A percentile compares a stretch with the other conserved stretches of the same genome.
Conservation (phyloP, 2,888 invertebrate species). For the Dioctria linearis region DNA sequence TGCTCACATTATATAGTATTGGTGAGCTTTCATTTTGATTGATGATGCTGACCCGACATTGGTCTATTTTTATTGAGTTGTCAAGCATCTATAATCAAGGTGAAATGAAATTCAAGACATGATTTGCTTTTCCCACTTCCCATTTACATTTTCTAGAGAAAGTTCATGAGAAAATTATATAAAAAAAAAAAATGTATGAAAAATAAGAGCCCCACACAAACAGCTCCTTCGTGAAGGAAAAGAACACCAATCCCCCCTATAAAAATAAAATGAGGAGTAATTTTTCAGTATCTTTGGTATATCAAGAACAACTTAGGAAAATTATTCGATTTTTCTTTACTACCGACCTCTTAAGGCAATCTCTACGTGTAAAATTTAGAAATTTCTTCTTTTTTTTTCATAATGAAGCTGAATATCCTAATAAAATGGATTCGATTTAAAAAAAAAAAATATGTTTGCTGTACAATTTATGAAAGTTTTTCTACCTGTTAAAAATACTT, state of each 20-base stretch:
- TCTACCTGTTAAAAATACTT: not conserved
- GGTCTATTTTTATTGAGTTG: conserved; percentile 57
- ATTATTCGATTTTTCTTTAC: conserved; percentile 44
- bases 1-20: conserved; percentile 47
- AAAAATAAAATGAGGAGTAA: conserved; percentile 53
- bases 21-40: conserved; percentile 54
- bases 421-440: not conserved
- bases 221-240: conserved; percentile 1
- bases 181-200: not conserved
- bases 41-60: conserved; percentile 52
- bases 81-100: conserved; percentile 54
- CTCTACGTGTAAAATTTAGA: not conserved
- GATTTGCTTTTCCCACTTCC: conserved; percentile 52
- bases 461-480: not conserved
- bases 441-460: not conserved
- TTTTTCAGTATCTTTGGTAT: conserved; percentile 50
- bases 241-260: conserved; percentile 17
- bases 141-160: conserved; percentile 30
- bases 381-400: not conserved
- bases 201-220: not conserved
- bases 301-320: conserved; percentile 30
- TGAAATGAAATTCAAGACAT: conserved; percentile 56
- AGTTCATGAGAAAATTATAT: not conserved
- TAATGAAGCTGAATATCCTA: not conserved
- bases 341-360: not conserved